Evolutionary conservation across 2,113 vertebrate species (phyloP).

Genomic region (Brachyhypopomus gauderio): DNA sequence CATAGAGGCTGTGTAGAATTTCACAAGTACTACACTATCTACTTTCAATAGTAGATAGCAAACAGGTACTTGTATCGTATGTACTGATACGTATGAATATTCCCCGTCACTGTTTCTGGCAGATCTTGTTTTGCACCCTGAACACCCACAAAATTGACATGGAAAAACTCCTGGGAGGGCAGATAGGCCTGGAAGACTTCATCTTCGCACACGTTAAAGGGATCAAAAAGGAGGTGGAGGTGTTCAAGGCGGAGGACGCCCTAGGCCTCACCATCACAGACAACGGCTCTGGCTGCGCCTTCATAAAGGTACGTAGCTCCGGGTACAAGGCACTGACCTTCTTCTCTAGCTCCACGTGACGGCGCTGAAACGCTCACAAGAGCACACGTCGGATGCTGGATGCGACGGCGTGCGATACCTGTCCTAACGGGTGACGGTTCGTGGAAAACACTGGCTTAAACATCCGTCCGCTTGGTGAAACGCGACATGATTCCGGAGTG

Average conservation of each 20-base stretch:
- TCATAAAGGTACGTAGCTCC: constrained; percentile 85
- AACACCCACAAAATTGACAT: constrained; percentile 96
- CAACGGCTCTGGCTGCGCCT: constrained; percentile 88
- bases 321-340: not conserved
- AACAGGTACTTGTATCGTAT: not conserved
- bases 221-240: constrained; percentile 86
- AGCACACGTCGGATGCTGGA: not conserved
- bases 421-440: too few species aligned
- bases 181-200: constrained; percentile 95
- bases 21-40: too few species aligned
- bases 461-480: not conserved
- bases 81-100: constrained; percentile 15
- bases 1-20: not conserved
- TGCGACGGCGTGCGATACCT: too few species aligned
- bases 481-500: not conserved
- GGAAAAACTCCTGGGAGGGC: constrained; percentile 90
- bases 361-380: not conserved
- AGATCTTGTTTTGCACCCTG: constrained; percentile 97
- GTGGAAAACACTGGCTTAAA: too few species aligned
- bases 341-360: not conserved
- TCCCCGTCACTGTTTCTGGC: constrained; percentile 13
- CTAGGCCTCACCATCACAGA: constrained; percentile 96
- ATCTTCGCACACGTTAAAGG: constrained; percentile 96
- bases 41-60: too few species aligned
- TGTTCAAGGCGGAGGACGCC: constrained; percentile 86